Percentiles rank a stretch among this genome's conserved stretches.
These are phyloP conservation scores for Brenthis ino DNA, from an alignment of 2,888 invertebrate genomes.

Conservation along the genomic window DNA sequence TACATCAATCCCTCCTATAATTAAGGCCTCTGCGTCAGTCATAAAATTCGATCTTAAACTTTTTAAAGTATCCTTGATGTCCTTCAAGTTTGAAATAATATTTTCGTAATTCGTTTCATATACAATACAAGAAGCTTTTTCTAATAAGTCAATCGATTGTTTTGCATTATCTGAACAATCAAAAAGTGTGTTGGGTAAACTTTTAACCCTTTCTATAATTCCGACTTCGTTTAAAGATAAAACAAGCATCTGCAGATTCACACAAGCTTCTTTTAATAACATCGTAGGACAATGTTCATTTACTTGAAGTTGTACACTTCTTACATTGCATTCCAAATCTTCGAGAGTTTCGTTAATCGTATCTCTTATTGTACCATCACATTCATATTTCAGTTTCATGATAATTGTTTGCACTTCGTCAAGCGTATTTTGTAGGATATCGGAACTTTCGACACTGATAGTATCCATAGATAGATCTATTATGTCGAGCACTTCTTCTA, in stretches of 20 bases:
- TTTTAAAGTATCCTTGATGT: constrained; percentile 58
- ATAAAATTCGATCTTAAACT: constrained; percentile 55
- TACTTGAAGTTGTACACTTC: constrained; percentile 75
- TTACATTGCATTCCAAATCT: constrained; percentile 78
- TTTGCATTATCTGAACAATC: constrained; percentile 59
- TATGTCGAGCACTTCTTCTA: constrained; percentile 61
- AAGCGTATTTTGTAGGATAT: constrained; percentile 60
- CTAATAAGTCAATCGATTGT: constrained; percentile 65
- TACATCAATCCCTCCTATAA: constrained; percentile 70
- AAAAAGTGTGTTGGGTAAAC: constrained; percentile 43
- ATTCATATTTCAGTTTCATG: constrained; percentile 70
- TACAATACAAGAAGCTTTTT: constrained; percentile 59
- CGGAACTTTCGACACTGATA: constrained; percentile 52
- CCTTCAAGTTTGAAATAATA: constrained; percentile 50
- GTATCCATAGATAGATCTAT: constrained; percentile 49
- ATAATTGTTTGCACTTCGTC: constrained; percentile 76
- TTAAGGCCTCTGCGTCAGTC: constrained; percentile 58
- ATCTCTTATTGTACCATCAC: constrained; percentile 61
- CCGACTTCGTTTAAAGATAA: constrained; percentile 60
- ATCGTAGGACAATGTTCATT: constrained; percentile 69
- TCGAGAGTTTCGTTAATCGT: constrained; percentile 75
- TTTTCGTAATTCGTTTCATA: constrained; percentile 44
- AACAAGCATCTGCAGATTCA: constrained; percentile 64
- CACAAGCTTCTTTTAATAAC: constrained; percentile 69
- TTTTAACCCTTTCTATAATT: constrained; percentile 41